These are phyloP conservation scores for Epinephelus awoara DNA, from an alignment of 2,797 vertebrate species.

Conservation along the genomic window DNA sequence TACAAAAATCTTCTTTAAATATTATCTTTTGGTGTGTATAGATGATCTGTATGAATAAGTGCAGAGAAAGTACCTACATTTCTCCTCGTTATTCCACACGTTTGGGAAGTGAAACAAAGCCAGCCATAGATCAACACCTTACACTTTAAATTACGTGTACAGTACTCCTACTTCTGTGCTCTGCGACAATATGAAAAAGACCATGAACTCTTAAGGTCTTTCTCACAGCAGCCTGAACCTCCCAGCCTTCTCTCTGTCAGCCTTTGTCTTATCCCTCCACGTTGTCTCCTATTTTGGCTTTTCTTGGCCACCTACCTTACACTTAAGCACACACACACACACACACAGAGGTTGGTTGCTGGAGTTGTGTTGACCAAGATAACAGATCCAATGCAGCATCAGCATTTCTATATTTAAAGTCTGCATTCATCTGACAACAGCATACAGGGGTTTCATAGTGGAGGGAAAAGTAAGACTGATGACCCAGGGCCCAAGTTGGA, in stretches of 20 bases:
- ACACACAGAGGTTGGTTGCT: slow-evolving; percentile 12
- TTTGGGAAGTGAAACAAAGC: slow-evolving; percentile 4
- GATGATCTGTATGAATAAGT: background rate
- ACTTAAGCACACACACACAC: slow-evolving; percentile 53
- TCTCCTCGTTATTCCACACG: background rate
- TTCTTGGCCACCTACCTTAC: slow-evolving; percentile 74
- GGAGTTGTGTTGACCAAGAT: slow-evolving; percentile 39
- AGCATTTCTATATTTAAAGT: slow-evolving; percentile 53
- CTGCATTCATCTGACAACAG: slow-evolving; percentile 46
- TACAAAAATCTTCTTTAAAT: background rate
- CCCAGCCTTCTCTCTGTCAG: slow-evolving; percentile 14
- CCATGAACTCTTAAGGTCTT: background rate
- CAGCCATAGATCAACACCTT: background rate
- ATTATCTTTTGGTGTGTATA: background rate
- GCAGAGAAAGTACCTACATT: background rate
- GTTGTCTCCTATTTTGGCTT: slow-evolving; percentile 69
- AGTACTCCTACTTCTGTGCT: background rate
- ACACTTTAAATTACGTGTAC: background rate
- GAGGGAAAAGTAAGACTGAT: too few species aligned
- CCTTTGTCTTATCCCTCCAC: slow-evolving; percentile 52
- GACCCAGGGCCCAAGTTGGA: too few species aligned
- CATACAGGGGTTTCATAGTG: too few species aligned
- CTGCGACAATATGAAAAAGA: slow-evolving; percentile 8
- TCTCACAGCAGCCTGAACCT: slow-evolving; percentile 29
- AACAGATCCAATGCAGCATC: slow-evolving; percentile 54